Percentiles rank a stretch among this genome's conserved stretches.
These are phyloP conservation scores for Edolisoma coerulescens DNA, from an alignment of 2,113 vertebrate genomes.

Conservation along the genomic window DNA sequence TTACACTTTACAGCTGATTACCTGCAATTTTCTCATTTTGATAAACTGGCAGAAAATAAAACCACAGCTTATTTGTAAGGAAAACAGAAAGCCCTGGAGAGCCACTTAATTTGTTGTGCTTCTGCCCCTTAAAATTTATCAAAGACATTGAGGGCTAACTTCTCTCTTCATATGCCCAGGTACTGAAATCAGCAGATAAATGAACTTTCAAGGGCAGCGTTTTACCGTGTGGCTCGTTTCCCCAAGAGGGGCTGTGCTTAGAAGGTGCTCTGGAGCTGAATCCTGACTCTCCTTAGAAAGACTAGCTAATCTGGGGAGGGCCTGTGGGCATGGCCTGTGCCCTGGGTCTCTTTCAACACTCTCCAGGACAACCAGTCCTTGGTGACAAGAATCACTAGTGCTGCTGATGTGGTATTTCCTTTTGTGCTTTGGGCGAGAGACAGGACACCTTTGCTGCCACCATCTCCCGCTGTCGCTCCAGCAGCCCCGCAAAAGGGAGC, in stretches of 20 bases:
- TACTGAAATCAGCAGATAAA: background rate
- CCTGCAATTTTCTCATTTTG: background rate
- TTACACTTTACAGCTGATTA: background rate
- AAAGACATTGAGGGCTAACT: background rate
- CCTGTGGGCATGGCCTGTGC: background rate
- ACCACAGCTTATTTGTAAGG: background rate
- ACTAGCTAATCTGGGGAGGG: background rate
- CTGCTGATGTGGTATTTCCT: slow-evolving; percentile 23
- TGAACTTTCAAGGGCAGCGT: background rate
- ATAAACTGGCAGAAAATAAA: background rate
- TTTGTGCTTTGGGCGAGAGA: background rate
- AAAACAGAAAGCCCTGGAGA: background rate
- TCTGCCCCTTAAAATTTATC: background rate
- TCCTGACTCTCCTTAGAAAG: background rate
- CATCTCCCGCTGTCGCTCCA: background rate
- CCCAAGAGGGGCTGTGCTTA: background rate
- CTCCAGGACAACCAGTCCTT: background rate
- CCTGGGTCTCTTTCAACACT: background rate
- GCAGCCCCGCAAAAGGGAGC: background rate
- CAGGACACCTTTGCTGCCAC: background rate
- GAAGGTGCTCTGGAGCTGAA: background rate
- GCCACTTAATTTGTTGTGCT: background rate
- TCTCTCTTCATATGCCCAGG: background rate
- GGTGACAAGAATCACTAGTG: background rate
- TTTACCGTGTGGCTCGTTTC: fast-evolving